Evolutionary conservation across 2,888 invertebrate genomes (phyloP).

Genomic region (Oxycera nigricornis): DNA sequence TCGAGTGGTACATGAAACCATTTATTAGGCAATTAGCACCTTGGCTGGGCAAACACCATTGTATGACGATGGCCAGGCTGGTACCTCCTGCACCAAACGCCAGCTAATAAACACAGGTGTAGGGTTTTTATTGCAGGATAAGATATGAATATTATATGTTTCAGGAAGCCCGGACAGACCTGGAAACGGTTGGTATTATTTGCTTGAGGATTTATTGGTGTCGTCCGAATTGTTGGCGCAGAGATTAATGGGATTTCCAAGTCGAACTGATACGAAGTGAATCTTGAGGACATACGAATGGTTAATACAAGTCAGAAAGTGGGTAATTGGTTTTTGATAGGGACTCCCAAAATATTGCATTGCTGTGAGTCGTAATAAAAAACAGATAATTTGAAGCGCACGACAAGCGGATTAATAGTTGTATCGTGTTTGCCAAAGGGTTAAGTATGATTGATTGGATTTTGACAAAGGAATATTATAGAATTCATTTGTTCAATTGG

Average conservation of each 20-base stretch:
- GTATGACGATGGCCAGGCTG: background rate
- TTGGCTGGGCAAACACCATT: background rate
- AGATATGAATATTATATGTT: slow-evolving; percentile 1
- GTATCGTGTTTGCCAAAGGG: too few relatives aligned
- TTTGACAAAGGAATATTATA: too few relatives aligned
- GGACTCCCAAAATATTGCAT: too few relatives aligned
- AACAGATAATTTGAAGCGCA: too few relatives aligned
- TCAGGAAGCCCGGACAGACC: background rate
- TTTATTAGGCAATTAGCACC: slow-evolving; percentile 35
- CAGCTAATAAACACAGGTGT: background rate
- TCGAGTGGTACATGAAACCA: slow-evolving; percentile 37
- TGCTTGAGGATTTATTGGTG: slow-evolving; percentile 29
- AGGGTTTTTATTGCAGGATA: background rate
- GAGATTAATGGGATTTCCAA: slow-evolving; percentile 25
- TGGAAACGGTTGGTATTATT: background rate
- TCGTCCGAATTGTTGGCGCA: background rate
- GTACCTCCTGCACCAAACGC: background rate
- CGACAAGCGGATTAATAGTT: too few relatives aligned
- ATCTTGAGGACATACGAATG: too few relatives aligned
- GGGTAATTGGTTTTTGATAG: too few relatives aligned
- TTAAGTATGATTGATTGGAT: too few relatives aligned
- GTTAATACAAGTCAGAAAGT: too few relatives aligned
- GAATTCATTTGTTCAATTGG: too few relatives aligned
- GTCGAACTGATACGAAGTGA: background rate
- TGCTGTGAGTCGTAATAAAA: too few relatives aligned